Conservation (phyloP, 1,140 invertebrate species). For the Drosophila funebris region DNA sequence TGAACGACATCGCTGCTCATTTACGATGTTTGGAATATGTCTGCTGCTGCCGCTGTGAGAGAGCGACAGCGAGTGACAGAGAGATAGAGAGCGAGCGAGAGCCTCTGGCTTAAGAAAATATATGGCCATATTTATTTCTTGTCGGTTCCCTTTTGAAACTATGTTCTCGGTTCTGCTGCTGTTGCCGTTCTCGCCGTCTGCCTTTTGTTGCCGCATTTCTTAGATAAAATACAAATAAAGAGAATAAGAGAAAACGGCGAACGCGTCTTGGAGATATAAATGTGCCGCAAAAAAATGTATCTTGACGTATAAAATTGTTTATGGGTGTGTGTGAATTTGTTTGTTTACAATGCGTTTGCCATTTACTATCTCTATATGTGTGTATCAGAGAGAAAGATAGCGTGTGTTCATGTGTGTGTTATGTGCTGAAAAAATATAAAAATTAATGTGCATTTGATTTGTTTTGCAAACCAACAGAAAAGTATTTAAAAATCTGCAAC, state of each 20-base stretch:
- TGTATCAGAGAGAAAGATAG: not conserved
- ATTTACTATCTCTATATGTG: not conserved
- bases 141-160: slow-evolving; percentile 69
- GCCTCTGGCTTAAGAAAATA: slow-evolving; percentile 72
- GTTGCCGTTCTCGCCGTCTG: slow-evolving; percentile 67
- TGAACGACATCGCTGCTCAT: slow-evolving; percentile 44
- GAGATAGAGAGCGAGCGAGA: slow-evolving; percentile 8
- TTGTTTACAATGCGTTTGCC: slow-evolving; percentile 40
- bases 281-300: slow-evolving; percentile 68
- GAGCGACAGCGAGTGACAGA: slow-evolving; percentile 28
- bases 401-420: not conserved
- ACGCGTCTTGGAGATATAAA: slow-evolving; percentile 67
- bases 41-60: slow-evolving; percentile 30
- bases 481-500: slow-evolving; percentile 47
- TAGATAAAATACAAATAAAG: slow-evolving; percentile 57
- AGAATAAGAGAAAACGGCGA: slow-evolving; percentile 41
- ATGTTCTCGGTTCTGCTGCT: slow-evolving; percentile 48
- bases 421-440: slow-evolving; percentile 12
- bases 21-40: slow-evolving; percentile 49
- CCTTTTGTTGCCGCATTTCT: slow-evolving; percentile 73
- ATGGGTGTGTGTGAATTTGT: slow-evolving; percentile 12
- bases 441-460: slow-evolving; percentile 54
- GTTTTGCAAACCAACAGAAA: slow-evolving; percentile 56
- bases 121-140: slow-evolving; percentile 78
- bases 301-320: slow-evolving; percentile 31